These are phyloP conservation scores for Muntiacus muntjak DNA, from an alignment of 2,113 vertebrate species.

Conservation along the genomic window DNA sequence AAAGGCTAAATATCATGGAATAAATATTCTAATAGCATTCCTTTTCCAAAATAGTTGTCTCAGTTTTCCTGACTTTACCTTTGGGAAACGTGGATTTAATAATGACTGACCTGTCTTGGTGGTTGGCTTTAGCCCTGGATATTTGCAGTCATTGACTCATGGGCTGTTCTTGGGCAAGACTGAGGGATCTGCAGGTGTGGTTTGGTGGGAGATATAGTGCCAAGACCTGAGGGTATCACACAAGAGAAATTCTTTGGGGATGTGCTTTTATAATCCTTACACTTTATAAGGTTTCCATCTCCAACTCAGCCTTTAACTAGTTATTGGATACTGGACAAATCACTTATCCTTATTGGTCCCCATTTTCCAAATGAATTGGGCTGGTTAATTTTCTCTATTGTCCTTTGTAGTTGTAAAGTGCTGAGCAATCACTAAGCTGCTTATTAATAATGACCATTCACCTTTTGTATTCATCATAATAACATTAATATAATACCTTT, in stretches of 20 bases:
- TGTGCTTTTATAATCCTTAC: neutral
- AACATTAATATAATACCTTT: conserved; percentile 1
- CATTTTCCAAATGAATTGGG: neutral
- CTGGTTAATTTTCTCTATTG: neutral
- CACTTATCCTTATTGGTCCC: neutral
- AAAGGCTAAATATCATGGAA: neutral
- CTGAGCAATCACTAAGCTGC: neutral
- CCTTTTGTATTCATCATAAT: conserved; percentile 25
- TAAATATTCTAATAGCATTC: neutral
- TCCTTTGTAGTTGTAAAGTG: neutral
- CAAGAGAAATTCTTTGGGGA: neutral
- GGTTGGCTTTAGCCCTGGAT: neutral
- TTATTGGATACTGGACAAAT: neutral
- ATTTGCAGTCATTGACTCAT: neutral
- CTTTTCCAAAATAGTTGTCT: neutral
- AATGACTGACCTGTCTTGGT: neutral
- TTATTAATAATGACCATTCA: neutral
- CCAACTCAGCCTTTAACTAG: neutral
- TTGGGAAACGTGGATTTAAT: neutral
- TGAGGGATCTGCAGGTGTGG: neutral
- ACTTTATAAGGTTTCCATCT: neutral
- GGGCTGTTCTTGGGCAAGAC: neutral
- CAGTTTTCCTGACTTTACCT: neutral
- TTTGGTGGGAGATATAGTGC: neutral
- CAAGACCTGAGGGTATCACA: neutral